These are phyloP conservation scores for Drosophila diplacantha DNA, from an alignment of 2,888 invertebrate genomes.

Conservation along the genomic window DNA sequence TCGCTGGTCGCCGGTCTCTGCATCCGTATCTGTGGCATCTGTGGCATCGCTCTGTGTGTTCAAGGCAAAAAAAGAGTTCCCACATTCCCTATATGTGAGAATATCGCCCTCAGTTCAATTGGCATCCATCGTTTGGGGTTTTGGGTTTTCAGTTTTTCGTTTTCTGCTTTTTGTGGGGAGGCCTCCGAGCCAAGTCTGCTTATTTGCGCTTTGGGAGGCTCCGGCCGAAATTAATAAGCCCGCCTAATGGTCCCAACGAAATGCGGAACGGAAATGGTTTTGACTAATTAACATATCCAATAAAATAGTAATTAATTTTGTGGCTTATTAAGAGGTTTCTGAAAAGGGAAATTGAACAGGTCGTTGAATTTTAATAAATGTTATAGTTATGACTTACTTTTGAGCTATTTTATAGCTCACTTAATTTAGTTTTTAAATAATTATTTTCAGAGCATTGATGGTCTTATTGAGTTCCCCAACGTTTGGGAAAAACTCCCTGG, in stretches of 20 bases:
- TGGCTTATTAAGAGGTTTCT: slow-evolving; percentile 2
- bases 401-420: no score
- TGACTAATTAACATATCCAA: slow-evolving; percentile 32
- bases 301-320: slow-evolving; percentile 26
- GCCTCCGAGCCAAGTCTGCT: slow-evolving; percentile 29
- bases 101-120: slow-evolving; percentile 41
- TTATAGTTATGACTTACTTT: background rate
- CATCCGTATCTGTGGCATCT: slow-evolving; percentile 53
- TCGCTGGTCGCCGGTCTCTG: slow-evolving; percentile 36
- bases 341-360: background rate
- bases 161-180: slow-evolving; percentile 1
- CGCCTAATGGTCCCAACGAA: slow-evolving; percentile 24
- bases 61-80: slow-evolving; percentile 52
- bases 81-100: slow-evolving; percentile 48
- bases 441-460: no score
- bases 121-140: slow-evolving; percentile 25
- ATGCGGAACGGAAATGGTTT: slow-evolving; percentile 8
- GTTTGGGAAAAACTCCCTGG: background rate
- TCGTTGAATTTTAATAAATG: background rate
- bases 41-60: slow-evolving; percentile 34
- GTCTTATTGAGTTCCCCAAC: background rate
- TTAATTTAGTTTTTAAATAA: background rate
- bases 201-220: slow-evolving; percentile 23
- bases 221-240: slow-evolving; percentile 13
- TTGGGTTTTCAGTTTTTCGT: background rate